Percentiles rank a stretch among this genome's conserved stretches.
Evolutionary conservation across 2,888 invertebrate genomes (phyloP).

Genomic region (Pardosa pseudoannulata): DNA sequence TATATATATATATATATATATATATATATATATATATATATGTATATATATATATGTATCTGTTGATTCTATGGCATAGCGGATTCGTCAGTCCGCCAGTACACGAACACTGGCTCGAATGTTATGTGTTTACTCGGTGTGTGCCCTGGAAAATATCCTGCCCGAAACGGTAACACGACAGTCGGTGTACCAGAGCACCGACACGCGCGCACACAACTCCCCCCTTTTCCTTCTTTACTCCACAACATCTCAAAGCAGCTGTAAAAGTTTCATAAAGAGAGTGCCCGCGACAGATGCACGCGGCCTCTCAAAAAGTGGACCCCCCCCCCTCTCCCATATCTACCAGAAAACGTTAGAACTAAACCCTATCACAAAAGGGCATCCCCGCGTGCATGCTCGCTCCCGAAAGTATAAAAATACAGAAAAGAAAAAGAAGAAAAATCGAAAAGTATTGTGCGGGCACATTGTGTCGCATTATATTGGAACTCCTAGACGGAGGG

Average conservation of each 20-base stretch:
- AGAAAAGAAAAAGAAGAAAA: not conserved
- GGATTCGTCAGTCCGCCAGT: no score
- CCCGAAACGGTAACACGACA: not conserved
- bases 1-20: no score
- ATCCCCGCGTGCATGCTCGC: slow-evolving; percentile 14
- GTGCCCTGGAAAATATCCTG: not conserved
- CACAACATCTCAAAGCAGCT: slow-evolving; percentile 25
- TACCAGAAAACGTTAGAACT: slow-evolving; percentile 43
- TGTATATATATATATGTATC: no score
- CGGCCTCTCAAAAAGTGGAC: not conserved
- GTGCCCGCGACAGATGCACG: slow-evolving; percentile 30
- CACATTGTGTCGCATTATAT: slow-evolving; percentile 35
- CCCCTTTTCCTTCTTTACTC: not conserved
- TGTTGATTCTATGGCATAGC: no score
- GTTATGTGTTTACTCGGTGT: not conserved
- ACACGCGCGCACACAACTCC: slow-evolving; percentile 12
- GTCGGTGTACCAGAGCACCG: slow-evolving; percentile 21
- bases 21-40: no score
- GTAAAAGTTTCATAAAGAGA: slow-evolving; percentile 13
- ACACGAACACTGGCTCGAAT: not conserved
- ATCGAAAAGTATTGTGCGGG: slow-evolving; percentile 30
- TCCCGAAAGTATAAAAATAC: no score
- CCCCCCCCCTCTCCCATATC: slow-evolving; percentile 9
- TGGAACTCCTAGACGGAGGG: slow-evolving; percentile 1
- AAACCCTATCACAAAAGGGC: slow-evolving; percentile 33